These are phyloP conservation scores for Linyphia triangularis DNA, from an alignment of 2,888 invertebrate species.

Conservation along the genomic window DNA sequence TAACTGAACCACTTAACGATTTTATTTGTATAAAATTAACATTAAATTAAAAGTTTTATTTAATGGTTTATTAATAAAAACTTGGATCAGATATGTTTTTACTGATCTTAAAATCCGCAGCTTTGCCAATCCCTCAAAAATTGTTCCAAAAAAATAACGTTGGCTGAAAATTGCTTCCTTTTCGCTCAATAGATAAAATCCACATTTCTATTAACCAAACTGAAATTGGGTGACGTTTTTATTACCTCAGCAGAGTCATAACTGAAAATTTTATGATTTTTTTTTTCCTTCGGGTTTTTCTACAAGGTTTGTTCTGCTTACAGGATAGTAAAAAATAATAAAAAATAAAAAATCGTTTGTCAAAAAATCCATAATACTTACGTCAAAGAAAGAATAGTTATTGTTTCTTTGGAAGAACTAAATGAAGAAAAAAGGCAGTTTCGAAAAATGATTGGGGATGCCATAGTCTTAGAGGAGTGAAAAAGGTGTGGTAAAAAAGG, in stretches of 20 bases:
- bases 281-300: neutral
- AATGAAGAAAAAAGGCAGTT: slow-evolving; percentile 7
- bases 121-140: too few species aligned
- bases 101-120: too few species aligned
- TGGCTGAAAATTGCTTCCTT: too few species aligned
- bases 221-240: slow-evolving; percentile 24
- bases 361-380: slow-evolving; percentile 21
- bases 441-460: slow-evolving; percentile 28
- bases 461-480: neutral
- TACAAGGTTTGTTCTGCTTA: slow-evolving; percentile 1
- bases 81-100: too few species aligned
- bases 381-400: slow-evolving; percentile 23
- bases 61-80: too few species aligned
- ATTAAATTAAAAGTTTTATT: too few species aligned
- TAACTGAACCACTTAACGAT: too few species aligned
- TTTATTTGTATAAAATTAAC: too few species aligned
- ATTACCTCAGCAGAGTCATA: slow-evolving; percentile 5
- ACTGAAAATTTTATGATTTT: slow-evolving; percentile 1
- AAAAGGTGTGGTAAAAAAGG: neutral
- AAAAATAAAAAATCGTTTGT: neutral
- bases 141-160: too few species aligned
- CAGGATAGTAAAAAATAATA: neutral
- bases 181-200: neutral
- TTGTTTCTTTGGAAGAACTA: slow-evolving; percentile 15
- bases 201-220: neutral